Evolutionary conservation across 2,888 invertebrate genomes (phyloP), one percentile per base, ranked within the genome.

Genomic region (Tholera decimalis): DNA sequence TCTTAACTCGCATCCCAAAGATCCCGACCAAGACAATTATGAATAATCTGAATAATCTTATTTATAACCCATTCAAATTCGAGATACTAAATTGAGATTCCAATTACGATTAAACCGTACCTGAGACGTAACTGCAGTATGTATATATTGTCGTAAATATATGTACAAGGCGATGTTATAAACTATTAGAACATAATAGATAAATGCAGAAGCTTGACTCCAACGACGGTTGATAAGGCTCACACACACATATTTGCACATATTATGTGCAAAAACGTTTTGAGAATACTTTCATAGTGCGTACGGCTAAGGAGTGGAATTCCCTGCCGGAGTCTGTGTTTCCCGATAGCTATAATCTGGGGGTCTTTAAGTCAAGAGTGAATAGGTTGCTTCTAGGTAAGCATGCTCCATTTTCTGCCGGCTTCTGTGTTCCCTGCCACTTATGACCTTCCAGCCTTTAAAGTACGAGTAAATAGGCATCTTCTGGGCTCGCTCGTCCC

Each of bases 31-130:
- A 53, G 64, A 57, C 65, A 56, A 47, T 76, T 71, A 77, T 77
- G 64, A 72, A 72, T 73, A 74, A 68, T 68, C 73, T 24, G 39
- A 55, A 73, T 73, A 76, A 73, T 72, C 64, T 57, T 63, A 73
- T 73, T 69, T 59, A 79, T 53, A 75, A 61, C 68, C 77, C 47
- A 76, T 79, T 75, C 69, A 75, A 63, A 79, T 76, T 75, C 37
- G 51, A 54, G 44, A 49, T 43, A 69, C 55, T 79, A 70, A 76
- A 76, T 76, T 55, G 64, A 76, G 76, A 76, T 76, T 79, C 75
- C 76, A 69, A 76, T 76, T 76, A 75, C 54, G 76, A 76, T 76
- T 79, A 70, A 53, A 56, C 74, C 66, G 13, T 66, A 73, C 77
- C 72, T 73, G 65, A 0, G 49, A 64, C 66, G 44, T 72, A 46